A percentile compares a stretch with the other conserved stretches of the same genome.
phyloP scores from a whole-genome alignment of 2,113 vertebrate species.

The Mormyrus lacerda region DNA sequence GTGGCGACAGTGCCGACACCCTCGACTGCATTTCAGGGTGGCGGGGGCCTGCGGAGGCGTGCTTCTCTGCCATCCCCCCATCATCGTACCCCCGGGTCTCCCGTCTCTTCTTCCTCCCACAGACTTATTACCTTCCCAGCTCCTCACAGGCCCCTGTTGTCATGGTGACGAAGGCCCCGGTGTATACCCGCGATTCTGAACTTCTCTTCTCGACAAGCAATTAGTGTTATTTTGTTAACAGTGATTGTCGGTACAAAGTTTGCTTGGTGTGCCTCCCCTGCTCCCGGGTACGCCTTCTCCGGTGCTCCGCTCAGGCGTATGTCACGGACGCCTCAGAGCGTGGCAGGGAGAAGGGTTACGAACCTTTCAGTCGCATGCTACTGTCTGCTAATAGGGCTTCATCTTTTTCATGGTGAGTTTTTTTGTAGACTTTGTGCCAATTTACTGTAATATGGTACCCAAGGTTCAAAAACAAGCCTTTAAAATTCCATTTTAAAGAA shows the following conservation, averaged over 20 bases:
- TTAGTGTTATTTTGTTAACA: conserved; percentile 31
- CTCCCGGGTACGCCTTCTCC: not conserved
- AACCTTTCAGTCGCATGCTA: not conserved
- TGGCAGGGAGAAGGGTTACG: not conserved
- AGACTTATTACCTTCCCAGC: conserved; percentile 41
- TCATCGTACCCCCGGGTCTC: conserved; percentile 19
- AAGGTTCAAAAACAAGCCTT: not conserved
- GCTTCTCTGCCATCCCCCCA: not conserved
- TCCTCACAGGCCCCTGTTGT: conserved; percentile 49
- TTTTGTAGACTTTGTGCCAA: not conserved
- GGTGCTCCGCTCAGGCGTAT: not conserved
- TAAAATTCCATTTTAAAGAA: not conserved
- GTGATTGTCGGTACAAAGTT: not conserved
- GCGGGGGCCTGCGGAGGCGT: not conserved
- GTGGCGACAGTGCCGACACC: not conserved
- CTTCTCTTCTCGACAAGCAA: conserved; percentile 25
- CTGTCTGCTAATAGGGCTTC: not conserved
- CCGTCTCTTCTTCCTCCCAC: conserved; percentile 26
- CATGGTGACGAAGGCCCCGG: conserved; percentile 49
- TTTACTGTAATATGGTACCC: not conserved
- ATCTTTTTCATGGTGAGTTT: not conserved
- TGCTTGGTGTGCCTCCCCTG: not conserved
- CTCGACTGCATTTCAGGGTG: not conserved
- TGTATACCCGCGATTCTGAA: conserved; percentile 31
- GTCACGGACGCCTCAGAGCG: not conserved